These are phyloP conservation scores for Myrmophylax atrothorax DNA, from an alignment of 2,113 vertebrate species.

Conservation along the genomic window DNA sequence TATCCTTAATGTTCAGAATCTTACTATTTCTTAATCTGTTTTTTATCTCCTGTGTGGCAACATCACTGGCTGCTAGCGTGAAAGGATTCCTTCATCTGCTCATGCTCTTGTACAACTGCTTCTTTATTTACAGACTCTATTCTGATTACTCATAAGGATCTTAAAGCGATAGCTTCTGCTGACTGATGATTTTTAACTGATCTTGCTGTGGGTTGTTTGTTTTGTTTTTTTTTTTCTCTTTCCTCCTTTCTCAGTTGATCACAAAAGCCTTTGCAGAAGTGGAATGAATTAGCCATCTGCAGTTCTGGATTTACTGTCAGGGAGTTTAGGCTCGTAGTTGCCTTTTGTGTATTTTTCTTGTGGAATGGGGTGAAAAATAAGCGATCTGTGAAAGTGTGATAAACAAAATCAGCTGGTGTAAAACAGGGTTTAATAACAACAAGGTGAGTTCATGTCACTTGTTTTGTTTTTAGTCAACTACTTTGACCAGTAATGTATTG, in stretches of 20 bases:
- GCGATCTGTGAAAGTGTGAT: neutral
- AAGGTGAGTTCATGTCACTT: conserved; percentile 32
- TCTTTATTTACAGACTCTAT: conserved; percentile 39
- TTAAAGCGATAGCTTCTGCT: neutral
- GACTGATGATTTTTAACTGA: conserved; percentile 44
- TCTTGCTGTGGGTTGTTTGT: neutral
- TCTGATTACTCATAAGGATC: conserved; percentile 44
- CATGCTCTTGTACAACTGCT: neutral
- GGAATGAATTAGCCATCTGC: conserved; percentile 6
- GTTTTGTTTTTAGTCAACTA: conserved; percentile 54
- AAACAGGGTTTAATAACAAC: neutral
- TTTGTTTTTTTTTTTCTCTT: neutral
- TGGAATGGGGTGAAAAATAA: neutral
- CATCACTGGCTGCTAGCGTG: neutral
- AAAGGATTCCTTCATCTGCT: conserved; percentile 37
- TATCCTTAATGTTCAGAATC: neutral
- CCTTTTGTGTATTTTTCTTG: conserved; percentile 4
- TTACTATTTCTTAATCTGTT: neutral
- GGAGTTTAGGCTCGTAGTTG: accelerated
- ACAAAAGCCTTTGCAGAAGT: conserved; percentile 3
- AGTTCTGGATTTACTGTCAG: conserved; percentile 37
- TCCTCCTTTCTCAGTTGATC: neutral
- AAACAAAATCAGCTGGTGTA: conserved; percentile 23
- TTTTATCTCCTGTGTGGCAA: neutral
- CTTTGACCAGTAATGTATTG: conserved; percentile 75